A percentile compares a stretch with the other conserved stretches of the same genome.
Evolutionary conservation across 2,113 vertebrate genomes (phyloP).

Genomic region (Notarius lentiginosus): DNA sequence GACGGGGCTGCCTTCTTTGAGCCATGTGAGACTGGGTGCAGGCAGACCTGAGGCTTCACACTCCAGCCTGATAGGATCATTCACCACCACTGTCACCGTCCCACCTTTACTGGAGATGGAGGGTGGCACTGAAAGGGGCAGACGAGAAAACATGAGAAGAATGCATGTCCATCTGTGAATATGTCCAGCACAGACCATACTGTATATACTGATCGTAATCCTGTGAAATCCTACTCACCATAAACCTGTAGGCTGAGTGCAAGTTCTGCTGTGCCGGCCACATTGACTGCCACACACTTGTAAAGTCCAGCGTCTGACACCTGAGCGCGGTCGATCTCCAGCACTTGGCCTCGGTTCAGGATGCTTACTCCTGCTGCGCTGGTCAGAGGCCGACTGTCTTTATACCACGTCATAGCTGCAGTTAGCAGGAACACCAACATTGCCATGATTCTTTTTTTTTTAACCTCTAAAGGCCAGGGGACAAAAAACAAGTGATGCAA

Average conservation of each 20-base stretch:
- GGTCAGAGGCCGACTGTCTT: slow-evolving; percentile 78
- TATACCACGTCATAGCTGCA: slow-evolving; percentile 88
- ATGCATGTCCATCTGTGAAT: not conserved
- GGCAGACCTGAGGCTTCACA: slow-evolving; percentile 93
- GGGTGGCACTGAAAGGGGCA: slow-evolving; percentile 77
- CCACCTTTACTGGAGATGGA: slow-evolving; percentile 82
- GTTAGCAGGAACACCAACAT: slow-evolving; percentile 6
- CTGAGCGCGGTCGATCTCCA: slow-evolving; percentile 81
- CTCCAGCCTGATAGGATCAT: slow-evolving; percentile 81
- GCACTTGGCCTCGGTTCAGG: slow-evolving; percentile 75
- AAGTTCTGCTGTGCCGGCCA: slow-evolving; percentile 81
- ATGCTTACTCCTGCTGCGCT: slow-evolving; percentile 68
- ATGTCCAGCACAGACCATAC: not conserved
- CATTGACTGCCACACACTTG: slow-evolving; percentile 84
- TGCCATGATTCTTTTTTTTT: not conserved
- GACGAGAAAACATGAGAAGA: not conserved
- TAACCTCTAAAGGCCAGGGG: not conserved
- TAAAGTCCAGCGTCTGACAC: slow-evolving; percentile 85
- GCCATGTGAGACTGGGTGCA: slow-evolving; percentile 87
- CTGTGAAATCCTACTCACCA: slow-evolving; percentile 69
- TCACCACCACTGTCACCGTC: slow-evolving; percentile 83
- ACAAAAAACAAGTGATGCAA: not conserved
- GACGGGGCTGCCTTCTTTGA: slow-evolving; percentile 94
- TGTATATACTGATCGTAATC: not conserved
- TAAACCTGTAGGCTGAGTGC: slow-evolving; percentile 85